These are phyloP conservation scores for Zenarchopterus dispar DNA, from an alignment of 2,797 vertebrate species.

Conservation along the genomic window DNA sequence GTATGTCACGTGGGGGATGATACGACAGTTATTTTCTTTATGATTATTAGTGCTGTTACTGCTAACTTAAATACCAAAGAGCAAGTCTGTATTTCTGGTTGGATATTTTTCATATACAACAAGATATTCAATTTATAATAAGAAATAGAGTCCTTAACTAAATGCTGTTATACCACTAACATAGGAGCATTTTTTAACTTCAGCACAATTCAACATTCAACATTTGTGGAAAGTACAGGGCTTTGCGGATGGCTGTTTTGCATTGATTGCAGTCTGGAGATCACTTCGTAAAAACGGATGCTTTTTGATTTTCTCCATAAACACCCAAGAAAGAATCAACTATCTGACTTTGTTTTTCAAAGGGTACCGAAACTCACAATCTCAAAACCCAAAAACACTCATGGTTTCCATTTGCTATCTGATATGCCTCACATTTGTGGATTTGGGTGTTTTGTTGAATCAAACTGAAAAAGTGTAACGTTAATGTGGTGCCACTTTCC, in stretches of 20 bases:
- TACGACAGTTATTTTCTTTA: slow-evolving; percentile 11
- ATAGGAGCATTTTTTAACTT: background rate
- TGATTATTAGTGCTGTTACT: background rate
- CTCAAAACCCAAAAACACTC: slow-evolving; percentile 23
- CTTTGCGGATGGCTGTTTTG: background rate
- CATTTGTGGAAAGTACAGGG: background rate
- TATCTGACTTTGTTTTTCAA: slow-evolving; percentile 28
- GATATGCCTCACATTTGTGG: slow-evolving; percentile 61
- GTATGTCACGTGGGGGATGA: background rate
- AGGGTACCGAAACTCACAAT: background rate
- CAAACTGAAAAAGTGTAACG: slow-evolving; percentile 67
- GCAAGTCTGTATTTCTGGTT: slow-evolving; percentile 24
- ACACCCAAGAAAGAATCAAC: slow-evolving; percentile 29
- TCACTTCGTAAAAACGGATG: background rate
- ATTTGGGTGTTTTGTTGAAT: slow-evolving; percentile 71
- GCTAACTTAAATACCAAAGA: slow-evolving; percentile 6
- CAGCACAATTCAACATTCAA: slow-evolving; percentile 11
- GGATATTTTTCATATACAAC: slow-evolving; percentile 10
- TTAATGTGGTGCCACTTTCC: slow-evolving; percentile 72
- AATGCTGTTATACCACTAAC: background rate
- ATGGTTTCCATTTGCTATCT: slow-evolving; percentile 66
- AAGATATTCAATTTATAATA: background rate
- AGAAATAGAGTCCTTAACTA: background rate
- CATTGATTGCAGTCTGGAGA: slow-evolving; percentile 1
- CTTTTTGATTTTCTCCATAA: slow-evolving; percentile 16